Base-by-base conservation (phyloP, 37 sponge, comb jelly and placozoan species). In the Oscarella lobularis region DNA sequence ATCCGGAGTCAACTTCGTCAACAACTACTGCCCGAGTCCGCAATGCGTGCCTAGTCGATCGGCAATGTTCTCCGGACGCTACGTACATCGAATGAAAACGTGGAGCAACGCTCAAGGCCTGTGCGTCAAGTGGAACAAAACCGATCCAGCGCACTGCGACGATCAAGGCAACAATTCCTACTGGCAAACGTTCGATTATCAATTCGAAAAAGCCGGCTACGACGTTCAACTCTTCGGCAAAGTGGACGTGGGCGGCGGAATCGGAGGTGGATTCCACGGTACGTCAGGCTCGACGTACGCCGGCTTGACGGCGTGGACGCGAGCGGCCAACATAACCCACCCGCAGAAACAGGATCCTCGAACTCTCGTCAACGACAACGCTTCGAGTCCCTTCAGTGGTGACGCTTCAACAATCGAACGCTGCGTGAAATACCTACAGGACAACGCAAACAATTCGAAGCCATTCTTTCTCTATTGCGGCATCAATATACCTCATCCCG, bases 231-330 rank as follows among this genome's bases (percentile, higher is more conserved):
- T 48, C 20, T 27, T 48, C 20, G 60, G 60, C 60, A 48, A 48
- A 20, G 60, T 48, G 60, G 60, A 48, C 20, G 60, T 48, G 20
- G 60, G 60, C 20, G 60, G 14, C 20, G 60, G 60, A 27, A 27
- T 48, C 14, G 60, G 60, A 9, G 60, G 60, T 48, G 60, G 60
- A 48, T 48, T 48, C 60, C 60, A 48, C 60, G 60, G 60, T 48
- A 20, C 9, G 60, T n/a, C n/a, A n/a, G n/a, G n/a, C n/a, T 9
- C 9, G 9, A 20, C 60, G 14, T 48, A 48, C 20, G 60, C 60
- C 20, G 60, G 14, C 20, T 20, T 48, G 60, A 48, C 60, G 9
- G 60, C 60, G 14, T 48, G 60, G 60, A 48, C 60, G 60, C 60
- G 60, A 48, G 60, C 14, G 9, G 60, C 60, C 60, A 48, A 48